Evolutionary conservation across 2,888 invertebrate species (phyloP), one percentile per base, ranked within the genome.

Genomic region (Eristalis pertinax): DNA sequence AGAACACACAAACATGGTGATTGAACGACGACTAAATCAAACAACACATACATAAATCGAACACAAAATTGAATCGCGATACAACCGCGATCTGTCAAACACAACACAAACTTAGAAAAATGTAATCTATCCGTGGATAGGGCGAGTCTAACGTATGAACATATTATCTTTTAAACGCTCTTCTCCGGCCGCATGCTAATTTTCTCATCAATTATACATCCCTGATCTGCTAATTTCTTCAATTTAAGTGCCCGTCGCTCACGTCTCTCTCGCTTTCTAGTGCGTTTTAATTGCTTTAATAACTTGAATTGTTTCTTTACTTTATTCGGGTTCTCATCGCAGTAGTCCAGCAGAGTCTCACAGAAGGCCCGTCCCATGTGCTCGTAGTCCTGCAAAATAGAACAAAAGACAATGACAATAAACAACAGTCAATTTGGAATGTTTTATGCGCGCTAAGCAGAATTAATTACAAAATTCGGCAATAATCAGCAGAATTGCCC

Each of bases 311-410:
- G 90, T 91, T 91, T 92, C 89, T 93, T 93, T 94, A 96, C 96
- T 95, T 97, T 97, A 91, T 95, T 95, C 0, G 97, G 97, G 92
- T 96, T 96, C 89, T 97, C 96, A 91, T 97, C 98, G 91, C 97
- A 98, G 93, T 97, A 98, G 92, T 98, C 98, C 89, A 98, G 94
- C 35, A 98, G 94, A 0, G 98, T 98, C 94, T 98, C 98, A 93
- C 98, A 98, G 94, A 98, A 98, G 60, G 97, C 96, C 90, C 96
- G 95, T 4, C 98, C 98, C 92, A 98, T 95, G 90, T 96, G 95
- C 92, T 97, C 96, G 91, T 96, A 97, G 91, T 97, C 97, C 91
- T 94, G 94, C 26, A 88, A 89, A n/a, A 88, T 67, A 69, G 60
- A 41, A 22, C 63, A 62, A 64, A 82, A 19, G 41, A 24, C 10